A percentile compares a stretch with the other conserved stretches of the same genome.
These are phyloP conservation scores for Scotopteryx bipunctaria DNA, from an alignment of 2,888 invertebrate species.

Conservation along the genomic window DNA sequence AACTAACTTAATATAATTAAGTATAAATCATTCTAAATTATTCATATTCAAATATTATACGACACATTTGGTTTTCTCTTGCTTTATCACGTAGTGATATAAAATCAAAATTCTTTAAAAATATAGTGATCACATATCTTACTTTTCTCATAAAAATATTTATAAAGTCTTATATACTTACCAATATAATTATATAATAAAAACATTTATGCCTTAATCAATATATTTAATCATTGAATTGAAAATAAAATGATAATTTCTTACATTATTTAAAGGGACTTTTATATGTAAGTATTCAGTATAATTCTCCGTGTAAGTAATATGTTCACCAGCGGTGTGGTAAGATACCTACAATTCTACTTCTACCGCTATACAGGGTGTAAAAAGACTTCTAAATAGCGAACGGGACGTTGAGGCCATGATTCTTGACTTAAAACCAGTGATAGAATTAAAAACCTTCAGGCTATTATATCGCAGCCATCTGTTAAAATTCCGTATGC, in stretches of 20 bases:
- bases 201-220: constrained; percentile 44
- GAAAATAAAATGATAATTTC: constrained; percentile 17
- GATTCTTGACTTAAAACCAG: not conserved
- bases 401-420: not conserved
- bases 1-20: constrained; percentile 70
- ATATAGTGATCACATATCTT: constrained; percentile 71
- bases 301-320: not conserved
- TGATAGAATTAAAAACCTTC: too few species aligned
- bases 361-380: not conserved
- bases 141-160: constrained; percentile 53
- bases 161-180: constrained; percentile 11
- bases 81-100: constrained; percentile 66
- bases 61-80: constrained; percentile 46
- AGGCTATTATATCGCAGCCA: too few species aligned
- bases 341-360: not conserved
- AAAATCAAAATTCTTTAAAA: constrained; percentile 48
- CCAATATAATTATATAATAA: constrained; percentile 31
- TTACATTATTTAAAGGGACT: constrained; percentile 18
- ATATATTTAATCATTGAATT: constrained; percentile 19
- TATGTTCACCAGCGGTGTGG: not conserved
- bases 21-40: constrained; percentile 66
- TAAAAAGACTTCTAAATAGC: not conserved
- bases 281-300: constrained; percentile 1
- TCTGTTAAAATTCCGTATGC: too few species aligned
- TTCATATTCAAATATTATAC: constrained; percentile 47